These are phyloP conservation scores for Tragelaphus buxtoni DNA, from an alignment of 2,113 vertebrate species.

Conservation along the genomic window DNA sequence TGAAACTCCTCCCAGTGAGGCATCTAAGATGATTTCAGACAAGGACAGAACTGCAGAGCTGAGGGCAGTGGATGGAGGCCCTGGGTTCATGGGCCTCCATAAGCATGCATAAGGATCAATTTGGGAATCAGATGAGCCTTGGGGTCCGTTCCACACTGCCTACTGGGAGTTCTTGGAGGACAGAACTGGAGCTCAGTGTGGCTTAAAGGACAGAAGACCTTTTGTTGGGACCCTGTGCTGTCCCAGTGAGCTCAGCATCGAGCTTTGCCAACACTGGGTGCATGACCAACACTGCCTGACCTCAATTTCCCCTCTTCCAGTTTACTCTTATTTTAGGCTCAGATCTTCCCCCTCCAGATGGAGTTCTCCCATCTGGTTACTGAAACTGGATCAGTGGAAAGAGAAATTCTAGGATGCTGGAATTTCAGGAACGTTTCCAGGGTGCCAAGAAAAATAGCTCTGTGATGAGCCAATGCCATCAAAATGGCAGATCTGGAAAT, in stretches of 20 bases:
- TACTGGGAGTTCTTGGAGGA: background rate
- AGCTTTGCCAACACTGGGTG: background rate
- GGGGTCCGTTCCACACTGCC: background rate
- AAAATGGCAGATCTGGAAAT: conserved; percentile 68
- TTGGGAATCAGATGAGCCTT: background rate
- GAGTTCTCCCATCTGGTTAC: conserved; percentile 66
- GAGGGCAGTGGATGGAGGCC: background rate
- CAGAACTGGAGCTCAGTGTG: background rate
- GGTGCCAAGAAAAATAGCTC: conserved; percentile 70
- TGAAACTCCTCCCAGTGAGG: background rate
- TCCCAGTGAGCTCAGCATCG: background rate
- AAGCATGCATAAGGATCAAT: background rate
- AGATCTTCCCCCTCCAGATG: conserved; percentile 42
- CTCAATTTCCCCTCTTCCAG: background rate
- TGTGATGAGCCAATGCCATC: conserved; percentile 55
- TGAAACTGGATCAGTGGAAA: conserved; percentile 65
- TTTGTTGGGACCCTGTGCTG: background rate
- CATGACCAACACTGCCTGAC: background rate
- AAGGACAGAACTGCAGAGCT: background rate
- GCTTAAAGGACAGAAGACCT: background rate
- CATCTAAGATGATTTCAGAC: background rate
- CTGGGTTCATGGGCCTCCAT: background rate
- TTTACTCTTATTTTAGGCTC: conserved; percentile 55
- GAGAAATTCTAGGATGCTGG: conserved; percentile 65
- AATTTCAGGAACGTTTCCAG: conserved; percentile 69